Evolutionary conservation across 2,113 vertebrate species (phyloP).

Genomic region (Brachirus orientalis): DNA sequence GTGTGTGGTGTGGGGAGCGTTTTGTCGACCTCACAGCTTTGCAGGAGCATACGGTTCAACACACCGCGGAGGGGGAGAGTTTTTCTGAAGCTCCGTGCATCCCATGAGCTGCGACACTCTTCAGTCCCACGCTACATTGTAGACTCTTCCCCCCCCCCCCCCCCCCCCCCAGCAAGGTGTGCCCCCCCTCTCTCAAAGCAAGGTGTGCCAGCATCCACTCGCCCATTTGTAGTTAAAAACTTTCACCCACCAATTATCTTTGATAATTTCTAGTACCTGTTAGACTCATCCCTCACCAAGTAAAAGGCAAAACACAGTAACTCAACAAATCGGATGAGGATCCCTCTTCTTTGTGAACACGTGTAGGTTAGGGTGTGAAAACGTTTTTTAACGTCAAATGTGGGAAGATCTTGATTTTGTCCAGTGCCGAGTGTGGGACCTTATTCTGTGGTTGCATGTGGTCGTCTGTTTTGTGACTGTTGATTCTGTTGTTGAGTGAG

Average conservation of each 20-base stretch:
- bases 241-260: slow-evolving; percentile 30
- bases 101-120: slow-evolving; percentile 62
- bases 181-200: slow-evolving; percentile 33
- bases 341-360: slow-evolving; percentile 18
- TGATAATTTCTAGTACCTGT: slow-evolving; percentile 23
- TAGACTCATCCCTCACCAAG: slow-evolving; percentile 23
- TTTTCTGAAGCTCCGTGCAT: slow-evolving; percentile 93
- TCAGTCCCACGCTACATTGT: slow-evolving; percentile 3
- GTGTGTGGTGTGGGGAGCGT: slow-evolving; percentile 95
- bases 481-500: slow-evolving; percentile 49
- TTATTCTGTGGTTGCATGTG: slow-evolving; percentile 70
- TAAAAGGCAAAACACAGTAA: slow-evolving; percentile 24
- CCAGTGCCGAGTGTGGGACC: slow-evolving; percentile 38
- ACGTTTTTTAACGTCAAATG: slow-evolving; percentile 23
- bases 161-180: slow-evolving; percentile 16
- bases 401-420: slow-evolving; percentile 38
- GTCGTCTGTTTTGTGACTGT: slow-evolving; percentile 55
- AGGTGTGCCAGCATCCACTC: slow-evolving; percentile 42
- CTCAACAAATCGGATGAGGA: slow-evolving; percentile 6
- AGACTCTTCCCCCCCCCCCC: slow-evolving; percentile 33
- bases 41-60: slow-evolving; percentile 96
- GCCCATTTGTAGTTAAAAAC: slow-evolving; percentile 39
- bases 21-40: slow-evolving; percentile 92
- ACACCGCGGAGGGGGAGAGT: slow-evolving; percentile 90
- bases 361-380: slow-evolving; percentile 10